phyloP scores from a whole-genome alignment of 2,113 vertebrate species.

The Hippocampus zosterae region DNA sequence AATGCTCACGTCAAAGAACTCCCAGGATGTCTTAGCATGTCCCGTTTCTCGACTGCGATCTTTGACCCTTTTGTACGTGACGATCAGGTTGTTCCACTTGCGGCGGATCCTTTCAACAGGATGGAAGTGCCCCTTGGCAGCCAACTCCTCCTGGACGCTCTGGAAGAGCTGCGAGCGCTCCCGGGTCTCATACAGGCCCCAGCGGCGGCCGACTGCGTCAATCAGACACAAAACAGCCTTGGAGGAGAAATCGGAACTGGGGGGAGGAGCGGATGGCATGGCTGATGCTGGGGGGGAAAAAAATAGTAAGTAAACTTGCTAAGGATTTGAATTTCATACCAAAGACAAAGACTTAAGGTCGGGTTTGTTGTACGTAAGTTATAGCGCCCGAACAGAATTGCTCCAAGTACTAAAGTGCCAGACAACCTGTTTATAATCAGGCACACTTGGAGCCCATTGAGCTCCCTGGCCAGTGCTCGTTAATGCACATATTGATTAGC shows the following conservation, averaged over 20 bases:
- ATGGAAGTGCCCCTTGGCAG: slow-evolving; percentile 64
- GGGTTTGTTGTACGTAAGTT: neutral
- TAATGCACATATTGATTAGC: neutral
- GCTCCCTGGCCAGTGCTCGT: neutral
- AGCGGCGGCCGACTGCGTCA: slow-evolving; percentile 68
- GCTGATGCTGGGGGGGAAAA: slow-evolving; percentile 31
- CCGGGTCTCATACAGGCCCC: slow-evolving; percentile 67
- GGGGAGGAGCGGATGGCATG: slow-evolving; percentile 36
- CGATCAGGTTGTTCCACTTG: slow-evolving; percentile 79
- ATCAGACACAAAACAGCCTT: slow-evolving; percentile 71
- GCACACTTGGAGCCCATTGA: neutral
- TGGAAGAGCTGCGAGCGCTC: slow-evolving; percentile 76
- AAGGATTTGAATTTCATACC: neutral
- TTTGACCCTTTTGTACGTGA: slow-evolving; percentile 76
- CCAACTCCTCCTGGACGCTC: slow-evolving; percentile 74
- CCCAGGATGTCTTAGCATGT: slow-evolving; percentile 72
- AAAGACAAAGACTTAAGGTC: neutral
- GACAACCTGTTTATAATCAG: neutral
- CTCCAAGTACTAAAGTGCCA: neutral
- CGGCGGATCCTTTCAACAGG: slow-evolving; percentile 73
- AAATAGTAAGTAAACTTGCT: neutral
- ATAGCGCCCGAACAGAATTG: neutral
- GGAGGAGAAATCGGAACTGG: slow-evolving; percentile 68
- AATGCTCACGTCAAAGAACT: slow-evolving; percentile 71
- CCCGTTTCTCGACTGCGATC: slow-evolving; percentile 71